Conservation (phyloP, 1,140 invertebrate species). For the Drosophila grimshawi region DNA sequence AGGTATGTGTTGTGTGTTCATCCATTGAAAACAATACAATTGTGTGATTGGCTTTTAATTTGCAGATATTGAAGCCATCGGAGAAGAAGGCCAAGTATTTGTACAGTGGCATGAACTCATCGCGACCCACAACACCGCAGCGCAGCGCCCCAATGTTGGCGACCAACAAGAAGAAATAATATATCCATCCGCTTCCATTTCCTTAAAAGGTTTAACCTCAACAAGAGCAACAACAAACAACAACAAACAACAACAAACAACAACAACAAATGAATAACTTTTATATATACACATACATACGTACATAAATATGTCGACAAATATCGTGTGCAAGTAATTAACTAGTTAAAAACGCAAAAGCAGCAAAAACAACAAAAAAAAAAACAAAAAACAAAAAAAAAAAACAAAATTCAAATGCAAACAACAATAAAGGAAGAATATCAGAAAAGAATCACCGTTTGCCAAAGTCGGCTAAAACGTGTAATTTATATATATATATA, state of each 20-base stretch:
- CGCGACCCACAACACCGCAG: slow-evolving; percentile 94
- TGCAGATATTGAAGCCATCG: slow-evolving; percentile 98
- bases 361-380: slow-evolving; percentile 11
- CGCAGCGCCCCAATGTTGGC: slow-evolving; percentile 88
- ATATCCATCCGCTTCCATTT: slow-evolving; percentile 85
- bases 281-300: slow-evolving; percentile 68
- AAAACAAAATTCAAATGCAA: background rate
- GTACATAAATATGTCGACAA: slow-evolving; percentile 36
- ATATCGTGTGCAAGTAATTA: slow-evolving; percentile 36
- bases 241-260: slow-evolving; percentile 31
- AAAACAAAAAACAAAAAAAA: slow-evolving; percentile 15
- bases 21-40: background rate
- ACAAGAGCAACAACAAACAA: slow-evolving; percentile 23
- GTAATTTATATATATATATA: slow-evolving; percentile 29
- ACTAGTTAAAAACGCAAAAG: slow-evolving; percentile 34
- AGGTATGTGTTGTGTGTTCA: slow-evolving; percentile 77
- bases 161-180: slow-evolving; percentile 92
- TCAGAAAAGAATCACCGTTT: slow-evolving; percentile 1
- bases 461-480: background rate
- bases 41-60: slow-evolving; percentile 20
- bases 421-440: background rate
- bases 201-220: slow-evolving; percentile 83
- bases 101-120: slow-evolving; percentile 93
- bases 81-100: slow-evolving; percentile 99
- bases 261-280: slow-evolving; percentile 55